These are phyloP conservation scores for Himalopsyche kuldschensis DNA, from an alignment of 2,888 invertebrate genomes.

Conservation along the genomic window DNA sequence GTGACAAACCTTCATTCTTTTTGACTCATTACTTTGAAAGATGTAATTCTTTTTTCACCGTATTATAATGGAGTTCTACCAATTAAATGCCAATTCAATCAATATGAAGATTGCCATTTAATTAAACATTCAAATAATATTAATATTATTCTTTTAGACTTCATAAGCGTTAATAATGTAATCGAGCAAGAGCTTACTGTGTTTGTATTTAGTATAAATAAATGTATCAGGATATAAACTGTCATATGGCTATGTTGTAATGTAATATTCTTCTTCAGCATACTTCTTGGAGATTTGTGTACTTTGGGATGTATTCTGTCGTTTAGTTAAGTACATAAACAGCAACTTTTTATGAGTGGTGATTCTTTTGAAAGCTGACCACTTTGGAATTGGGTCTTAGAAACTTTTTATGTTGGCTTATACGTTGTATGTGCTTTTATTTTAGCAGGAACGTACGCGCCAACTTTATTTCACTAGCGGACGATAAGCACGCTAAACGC, in stretches of 20 bases:
- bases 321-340: not conserved
- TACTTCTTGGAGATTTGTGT: constrained; percentile 4
- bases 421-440: not conserved
- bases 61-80: no score
- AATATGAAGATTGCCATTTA: no score
- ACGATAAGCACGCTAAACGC: no score
- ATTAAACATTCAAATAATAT: no score
- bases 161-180: no score
- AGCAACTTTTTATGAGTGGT: not conserved
- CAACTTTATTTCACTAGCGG: not conserved
- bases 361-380: not conserved
- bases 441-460: not conserved
- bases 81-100: no score
- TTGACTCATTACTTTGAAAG: no score
- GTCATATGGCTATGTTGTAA: constrained; percentile 8
- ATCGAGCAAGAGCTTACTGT: no score
- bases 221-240: not conserved
- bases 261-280: not conserved
- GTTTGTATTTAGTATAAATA: no score
- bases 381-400: not conserved
- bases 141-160: no score
- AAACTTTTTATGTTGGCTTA: not conserved
- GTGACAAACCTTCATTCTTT: no score
- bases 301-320: not conserved
- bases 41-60: no score